phyloP scores from a whole-genome alignment of 2,888 invertebrate genomes.

The Siphlonurus alternatus region DNA sequence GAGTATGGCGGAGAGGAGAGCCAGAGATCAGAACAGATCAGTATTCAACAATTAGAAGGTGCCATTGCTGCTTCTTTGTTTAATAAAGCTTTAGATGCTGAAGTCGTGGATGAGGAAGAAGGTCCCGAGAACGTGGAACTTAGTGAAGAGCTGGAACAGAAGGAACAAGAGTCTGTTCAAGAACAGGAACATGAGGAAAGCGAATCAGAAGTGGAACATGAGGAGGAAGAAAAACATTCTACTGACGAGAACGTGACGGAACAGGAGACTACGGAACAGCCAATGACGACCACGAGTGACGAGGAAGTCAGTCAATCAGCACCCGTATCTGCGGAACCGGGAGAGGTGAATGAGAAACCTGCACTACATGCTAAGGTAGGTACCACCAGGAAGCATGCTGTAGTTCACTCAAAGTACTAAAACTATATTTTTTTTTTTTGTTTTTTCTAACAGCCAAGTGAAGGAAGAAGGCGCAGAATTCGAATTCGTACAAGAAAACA shows the following conservation, averaged over 20 bases:
- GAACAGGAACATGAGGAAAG: neutral
- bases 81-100: no score
- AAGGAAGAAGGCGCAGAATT: neutral
- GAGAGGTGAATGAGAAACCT: no score
- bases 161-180: no score
- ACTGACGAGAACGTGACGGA: neutral
- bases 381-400: no score
- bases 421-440: no score
- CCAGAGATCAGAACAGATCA: constrained; percentile 35
- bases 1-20: constrained; percentile 31
- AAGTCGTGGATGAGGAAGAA: no score
- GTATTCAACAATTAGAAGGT: neutral
- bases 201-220: neutral
- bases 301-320: neutral
- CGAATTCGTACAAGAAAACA: constrained; percentile 37
- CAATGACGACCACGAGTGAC: neutral
- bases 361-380: no score
- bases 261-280: neutral
- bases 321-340: no score
- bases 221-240: neutral
- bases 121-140: no score
- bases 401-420: no score
- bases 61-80: neutral
- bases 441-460: neutral
- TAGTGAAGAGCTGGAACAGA: no score